Evolutionary conservation across 2,113 vertebrate genomes (phyloP), one percentile per base, ranked within the genome.

Genomic region (Noctilio leporinus): DNA sequence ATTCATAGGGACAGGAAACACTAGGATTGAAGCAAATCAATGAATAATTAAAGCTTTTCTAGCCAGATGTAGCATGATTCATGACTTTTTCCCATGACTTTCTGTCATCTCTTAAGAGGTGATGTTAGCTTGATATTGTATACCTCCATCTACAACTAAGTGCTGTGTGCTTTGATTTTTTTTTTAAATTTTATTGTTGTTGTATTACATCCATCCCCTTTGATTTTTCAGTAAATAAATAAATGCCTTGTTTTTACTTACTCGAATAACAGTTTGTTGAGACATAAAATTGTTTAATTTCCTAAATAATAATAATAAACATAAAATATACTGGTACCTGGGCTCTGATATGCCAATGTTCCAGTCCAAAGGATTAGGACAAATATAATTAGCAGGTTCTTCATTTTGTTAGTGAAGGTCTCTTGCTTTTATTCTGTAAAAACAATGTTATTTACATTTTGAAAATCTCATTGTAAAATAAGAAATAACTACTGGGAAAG

Each of bases 241-340:
- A n/a, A 55, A 86, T 49, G 81, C 30, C 40, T 40, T 69, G 33
- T 78, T 53, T 78, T 3, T 70, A 5, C 45, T 78, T 85, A 84
- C 83, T 84, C 94, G 92, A 95, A 65, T 84, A 83, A 94, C 73
- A 0, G 7, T 91, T 91, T 81, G 8, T 30, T 95, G 45, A 93
- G 33, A 19, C 43, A n/a, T 77, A 86, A 59, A 92, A 92, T 59
- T 49, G 38, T 51, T 64, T 82, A 40, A 53, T 89, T 89, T 40
- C 35, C 49, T 65, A 89, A 83, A 87, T 64, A 77, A 87, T n/a
- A 77, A 87, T n/a, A 83, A 75, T 43, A 62, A 90, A 26, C 24
- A 88, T 86, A 85, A 94, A 72, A 35, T 38, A 43, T 57, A 64
- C 28, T 7, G 26, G 7, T 97, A 98, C 98, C 98, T 92, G 76